A percentile compares a stretch with the other conserved stretches of the same genome.
phyloP scores from a whole-genome alignment of 1,140 invertebrate species.

The Bradysia coprophila region DNA sequence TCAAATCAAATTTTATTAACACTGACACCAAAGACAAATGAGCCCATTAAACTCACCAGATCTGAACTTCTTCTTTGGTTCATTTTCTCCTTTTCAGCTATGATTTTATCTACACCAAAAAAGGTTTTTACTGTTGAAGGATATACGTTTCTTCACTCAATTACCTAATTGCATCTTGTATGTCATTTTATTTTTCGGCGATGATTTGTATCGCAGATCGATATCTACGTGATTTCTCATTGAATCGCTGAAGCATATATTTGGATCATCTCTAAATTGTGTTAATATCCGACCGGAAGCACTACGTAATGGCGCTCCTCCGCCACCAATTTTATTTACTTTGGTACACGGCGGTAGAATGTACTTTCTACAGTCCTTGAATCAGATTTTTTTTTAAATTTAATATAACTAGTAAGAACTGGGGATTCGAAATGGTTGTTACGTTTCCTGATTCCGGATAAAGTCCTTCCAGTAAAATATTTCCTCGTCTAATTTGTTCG shows the following conservation, averaged over 20 bases:
- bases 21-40: no score
- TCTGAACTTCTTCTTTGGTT: slow-evolving; percentile 1
- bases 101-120: neutral
- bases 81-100: neutral
- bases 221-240: slow-evolving; percentile 27
- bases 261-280: slow-evolving; percentile 27
- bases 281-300: slow-evolving; percentile 21
- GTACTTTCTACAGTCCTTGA: slow-evolving; percentile 9
- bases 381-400: neutral
- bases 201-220: slow-evolving; percentile 27
- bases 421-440: neutral
- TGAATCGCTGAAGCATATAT: slow-evolving; percentile 26
- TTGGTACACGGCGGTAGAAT: slow-evolving; percentile 8
- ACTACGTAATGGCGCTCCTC: slow-evolving; percentile 19
- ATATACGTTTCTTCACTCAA: no score
- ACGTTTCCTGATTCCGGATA: slow-evolving; percentile 25
- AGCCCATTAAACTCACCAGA: neutral
- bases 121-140: neutral
- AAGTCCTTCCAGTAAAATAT: slow-evolving; percentile 26
- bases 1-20: slow-evolving; percentile 12
- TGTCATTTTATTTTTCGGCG: slow-evolving; percentile 10
- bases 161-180: slow-evolving; percentile 6
- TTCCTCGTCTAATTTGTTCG: slow-evolving; percentile 24
- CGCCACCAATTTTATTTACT: slow-evolving; percentile 10
- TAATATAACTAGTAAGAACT: slow-evolving; percentile 10